Evolutionary conservation across 2,797 vertebrate genomes (phyloP).

Genomic region (Vespertilio murinus): DNA sequence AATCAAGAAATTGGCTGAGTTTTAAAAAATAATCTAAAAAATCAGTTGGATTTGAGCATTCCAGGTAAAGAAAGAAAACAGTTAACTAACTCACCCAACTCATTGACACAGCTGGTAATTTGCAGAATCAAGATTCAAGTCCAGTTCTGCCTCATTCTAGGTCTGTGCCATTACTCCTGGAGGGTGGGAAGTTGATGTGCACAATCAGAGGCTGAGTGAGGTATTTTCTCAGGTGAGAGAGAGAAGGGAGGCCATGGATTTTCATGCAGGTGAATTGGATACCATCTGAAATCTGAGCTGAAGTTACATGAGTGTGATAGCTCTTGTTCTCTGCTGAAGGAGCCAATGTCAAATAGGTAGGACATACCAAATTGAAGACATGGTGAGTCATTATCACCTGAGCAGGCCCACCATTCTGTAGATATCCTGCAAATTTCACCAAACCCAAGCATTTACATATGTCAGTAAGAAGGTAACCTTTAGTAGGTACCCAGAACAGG

Average conservation of each 20-base stretch:
- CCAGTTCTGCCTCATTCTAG: neutral
- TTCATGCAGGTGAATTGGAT: neutral
- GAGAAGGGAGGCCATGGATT: neutral
- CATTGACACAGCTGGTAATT: neutral
- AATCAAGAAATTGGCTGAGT: neutral
- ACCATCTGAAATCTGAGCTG: neutral
- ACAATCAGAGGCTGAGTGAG: neutral
- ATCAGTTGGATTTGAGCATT: neutral
- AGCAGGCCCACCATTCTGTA: neutral
- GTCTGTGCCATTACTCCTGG: neutral
- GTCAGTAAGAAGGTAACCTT: neutral
- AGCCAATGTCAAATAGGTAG: neutral
- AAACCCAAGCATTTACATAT: neutral
- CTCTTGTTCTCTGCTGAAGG: neutral
- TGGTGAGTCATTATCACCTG: neutral
- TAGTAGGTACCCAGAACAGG: neutral
- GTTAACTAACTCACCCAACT: neutral
- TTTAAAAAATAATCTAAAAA: neutral
- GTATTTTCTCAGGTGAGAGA: neutral
- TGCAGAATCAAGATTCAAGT: neutral
- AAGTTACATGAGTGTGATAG: neutral
- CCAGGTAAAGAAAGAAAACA: neutral
- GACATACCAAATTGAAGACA: neutral
- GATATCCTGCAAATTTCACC: neutral
- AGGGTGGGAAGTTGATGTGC: neutral